A percentile compares a stretch with the other conserved stretches of the same genome.
phyloP scores from a whole-genome alignment of 1,140 invertebrate species.

The Cydia splendana region DNA sequence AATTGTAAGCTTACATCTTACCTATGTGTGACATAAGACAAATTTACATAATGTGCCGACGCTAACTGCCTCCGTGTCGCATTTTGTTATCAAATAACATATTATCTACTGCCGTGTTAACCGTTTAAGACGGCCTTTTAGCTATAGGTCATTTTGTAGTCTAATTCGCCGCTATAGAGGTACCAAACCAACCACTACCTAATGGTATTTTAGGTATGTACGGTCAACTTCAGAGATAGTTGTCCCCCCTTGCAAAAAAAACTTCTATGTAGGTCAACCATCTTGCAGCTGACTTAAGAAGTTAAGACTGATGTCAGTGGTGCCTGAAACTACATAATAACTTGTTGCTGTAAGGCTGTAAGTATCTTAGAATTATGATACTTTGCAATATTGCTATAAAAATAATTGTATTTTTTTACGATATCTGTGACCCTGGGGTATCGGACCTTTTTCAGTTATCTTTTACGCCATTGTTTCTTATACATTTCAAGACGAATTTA shows the following conservation, averaged over 20 bases:
- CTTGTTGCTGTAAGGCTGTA: too few relatives aligned
- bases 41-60: conserved; percentile 27
- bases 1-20: conserved; percentile 14
- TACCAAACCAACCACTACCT: too few relatives aligned
- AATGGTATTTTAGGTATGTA: too few relatives aligned
- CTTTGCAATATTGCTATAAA: not conserved
- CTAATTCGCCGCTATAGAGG: not conserved
- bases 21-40: conserved; percentile 23
- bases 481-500: too few relatives aligned
- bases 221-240: too few relatives aligned
- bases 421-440: not conserved
- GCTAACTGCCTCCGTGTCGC: not conserved
- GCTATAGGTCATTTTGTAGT: not conserved
- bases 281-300: too few relatives aligned
- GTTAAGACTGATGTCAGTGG: too few relatives aligned
- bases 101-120: conserved; percentile 8
- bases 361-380: not conserved
- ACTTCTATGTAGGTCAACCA: too few relatives aligned
- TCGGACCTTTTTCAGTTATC: not conserved
- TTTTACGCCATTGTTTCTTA: not conserved
- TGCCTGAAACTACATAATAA: too few relatives aligned
- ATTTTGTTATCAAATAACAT: conserved; percentile 9
- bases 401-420: not conserved
- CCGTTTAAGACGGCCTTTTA: not conserved
- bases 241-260: too few relatives aligned